phyloP scores from a whole-genome alignment of 2,113 vertebrate species.

The Prunella himalayana region DNA sequence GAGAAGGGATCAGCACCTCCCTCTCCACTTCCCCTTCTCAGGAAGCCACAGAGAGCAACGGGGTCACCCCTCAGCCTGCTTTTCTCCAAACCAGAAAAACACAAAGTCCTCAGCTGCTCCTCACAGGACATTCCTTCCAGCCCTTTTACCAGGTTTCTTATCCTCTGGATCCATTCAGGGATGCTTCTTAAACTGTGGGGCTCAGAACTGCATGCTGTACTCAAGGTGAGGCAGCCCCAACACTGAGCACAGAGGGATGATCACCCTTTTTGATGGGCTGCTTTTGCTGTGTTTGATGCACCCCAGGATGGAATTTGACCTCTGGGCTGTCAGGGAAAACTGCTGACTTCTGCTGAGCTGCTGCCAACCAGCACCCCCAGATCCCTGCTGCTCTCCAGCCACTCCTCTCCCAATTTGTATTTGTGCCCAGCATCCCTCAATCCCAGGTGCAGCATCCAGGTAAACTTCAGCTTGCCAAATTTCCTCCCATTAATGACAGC shows the following conservation, averaged over 20 bases:
- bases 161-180: neutral
- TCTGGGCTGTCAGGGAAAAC: neutral
- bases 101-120: neutral
- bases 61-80: neutral
- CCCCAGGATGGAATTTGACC: neutral
- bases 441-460: neutral
- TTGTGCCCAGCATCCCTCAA: neutral
- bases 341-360: neutral
- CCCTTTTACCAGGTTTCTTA: neutral
- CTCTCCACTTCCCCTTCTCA: neutral
- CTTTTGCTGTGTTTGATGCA: neutral
- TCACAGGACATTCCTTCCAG: neutral
- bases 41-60: neutral
- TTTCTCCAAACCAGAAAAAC: neutral
- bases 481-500: neutral
- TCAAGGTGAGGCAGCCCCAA: neutral
- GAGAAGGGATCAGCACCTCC: neutral
- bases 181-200: neutral
- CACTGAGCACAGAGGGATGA: neutral
- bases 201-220: neutral
- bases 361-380: neutral
- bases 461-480: neutral
- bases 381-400: neutral
- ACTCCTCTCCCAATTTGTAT: neutral
- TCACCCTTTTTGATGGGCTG: neutral